These are phyloP conservation scores for Craterocephalus amniculus DNA, from an alignment of 2,797 vertebrate genomes.

Conservation along the genomic window DNA sequence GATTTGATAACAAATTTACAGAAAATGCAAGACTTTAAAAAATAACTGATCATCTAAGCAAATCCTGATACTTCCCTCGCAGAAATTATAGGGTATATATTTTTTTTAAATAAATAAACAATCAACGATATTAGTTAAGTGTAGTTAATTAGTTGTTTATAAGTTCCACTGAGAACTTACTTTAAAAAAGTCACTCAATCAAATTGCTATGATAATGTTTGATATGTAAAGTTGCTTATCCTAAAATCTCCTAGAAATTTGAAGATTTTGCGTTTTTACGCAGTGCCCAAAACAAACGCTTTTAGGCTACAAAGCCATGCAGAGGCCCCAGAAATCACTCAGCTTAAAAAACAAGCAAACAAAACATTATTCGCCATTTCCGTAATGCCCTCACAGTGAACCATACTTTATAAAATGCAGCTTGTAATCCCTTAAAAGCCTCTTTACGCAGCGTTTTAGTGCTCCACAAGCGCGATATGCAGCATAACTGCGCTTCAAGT, in stretches of 20 bases:
- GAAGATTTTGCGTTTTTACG: slow-evolving; percentile 45
- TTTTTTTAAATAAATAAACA: neutral
- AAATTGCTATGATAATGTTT: neutral
- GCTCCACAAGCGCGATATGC: slow-evolving; percentile 5
- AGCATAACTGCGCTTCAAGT: neutral
- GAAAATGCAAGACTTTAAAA: neutral
- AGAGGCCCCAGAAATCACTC: neutral
- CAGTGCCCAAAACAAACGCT: slow-evolving; percentile 15
- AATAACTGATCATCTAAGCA: neutral
- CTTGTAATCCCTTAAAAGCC: slow-evolving; percentile 1
- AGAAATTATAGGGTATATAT: neutral
- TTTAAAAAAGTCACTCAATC: too few species aligned
- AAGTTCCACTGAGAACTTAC: too few species aligned
- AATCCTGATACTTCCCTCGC: neutral
- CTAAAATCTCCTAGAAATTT: neutral
- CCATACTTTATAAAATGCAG: neutral
- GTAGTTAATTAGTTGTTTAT: neutral
- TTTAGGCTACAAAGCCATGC: neutral
- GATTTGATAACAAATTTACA: neutral
- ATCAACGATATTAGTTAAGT: neutral
- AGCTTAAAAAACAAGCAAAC: neutral
- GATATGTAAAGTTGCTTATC: neutral
- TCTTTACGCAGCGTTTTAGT: slow-evolving; percentile 27
- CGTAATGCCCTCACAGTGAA: neutral
- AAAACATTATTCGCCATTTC: slow-evolving; percentile 1